A percentile compares a stretch with the other conserved stretches of the same genome.
Evolutionary conservation across 2,888 invertebrate genomes (phyloP).

Genomic region (Agriopis marginaria): DNA sequence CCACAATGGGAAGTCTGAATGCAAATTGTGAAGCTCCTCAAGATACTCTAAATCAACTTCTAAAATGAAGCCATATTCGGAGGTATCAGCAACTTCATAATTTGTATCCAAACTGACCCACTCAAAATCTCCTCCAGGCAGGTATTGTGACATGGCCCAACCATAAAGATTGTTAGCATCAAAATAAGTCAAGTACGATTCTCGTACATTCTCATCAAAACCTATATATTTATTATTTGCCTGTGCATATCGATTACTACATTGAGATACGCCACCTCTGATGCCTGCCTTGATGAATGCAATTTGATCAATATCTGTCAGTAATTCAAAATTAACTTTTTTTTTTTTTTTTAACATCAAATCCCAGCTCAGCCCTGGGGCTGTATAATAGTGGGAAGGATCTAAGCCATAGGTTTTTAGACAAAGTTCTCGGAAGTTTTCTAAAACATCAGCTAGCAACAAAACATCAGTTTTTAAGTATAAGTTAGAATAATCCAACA

Average conservation of each 20-base stretch:
- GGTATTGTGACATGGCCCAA: constrained; percentile 35
- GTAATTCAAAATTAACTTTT: constrained; percentile 21
- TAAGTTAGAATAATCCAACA: constrained; percentile 40
- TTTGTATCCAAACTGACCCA: constrained; percentile 22
- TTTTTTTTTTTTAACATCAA: constrained; percentile 39
- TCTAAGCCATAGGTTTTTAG: constrained; percentile 23
- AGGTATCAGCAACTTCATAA: constrained; percentile 12
- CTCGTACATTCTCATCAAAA: constrained; percentile 16
- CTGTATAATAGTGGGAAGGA: constrained; percentile 37
- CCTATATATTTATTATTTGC: constrained; percentile 23
- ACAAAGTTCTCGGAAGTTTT: constrained; percentile 42
- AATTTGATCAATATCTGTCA: constrained; percentile 18
- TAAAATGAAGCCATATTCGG: constrained; percentile 12
- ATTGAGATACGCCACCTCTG: constrained; percentile 35
- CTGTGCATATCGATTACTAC: constrained; percentile 12
- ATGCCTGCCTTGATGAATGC: constrained; percentile 24
- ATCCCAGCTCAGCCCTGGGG: constrained; percentile 40
- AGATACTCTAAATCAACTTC: constrained; percentile 42
- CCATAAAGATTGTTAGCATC: constrained; percentile 42
- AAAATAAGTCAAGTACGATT: constrained; percentile 30
- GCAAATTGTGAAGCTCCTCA: constrained; percentile 36
- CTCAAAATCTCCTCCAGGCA: constrained; percentile 26
- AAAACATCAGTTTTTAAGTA: constrained; percentile 41
- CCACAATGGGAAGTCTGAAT: constrained; percentile 38
- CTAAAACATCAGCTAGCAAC: constrained; percentile 39